Percentiles rank a stretch among this genome's conserved stretches.
Evolutionary conservation across 2,797 vertebrate species (phyloP).

Genomic region (Mormyrops attenuatus): DNA sequence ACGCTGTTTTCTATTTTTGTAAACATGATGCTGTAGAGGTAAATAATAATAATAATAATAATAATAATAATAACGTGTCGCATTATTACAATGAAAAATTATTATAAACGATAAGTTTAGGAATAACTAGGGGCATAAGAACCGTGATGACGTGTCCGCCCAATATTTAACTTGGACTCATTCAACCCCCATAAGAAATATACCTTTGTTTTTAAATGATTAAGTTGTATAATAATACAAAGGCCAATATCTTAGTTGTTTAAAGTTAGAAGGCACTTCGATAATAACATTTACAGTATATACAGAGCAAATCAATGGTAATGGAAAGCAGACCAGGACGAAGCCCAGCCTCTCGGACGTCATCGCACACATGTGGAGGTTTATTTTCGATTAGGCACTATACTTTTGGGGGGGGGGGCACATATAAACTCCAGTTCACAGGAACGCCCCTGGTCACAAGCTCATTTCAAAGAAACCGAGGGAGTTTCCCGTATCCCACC

Average conservation of each 20-base stretch:
- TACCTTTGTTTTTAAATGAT: neutral
- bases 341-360: constrained; percentile 20
- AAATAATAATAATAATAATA: neutral
- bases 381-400: constrained; percentile 24
- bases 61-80: neutral
- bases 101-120: neutral
- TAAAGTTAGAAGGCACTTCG: neutral
- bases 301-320: neutral
- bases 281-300: neutral
- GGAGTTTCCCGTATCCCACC: neutral
- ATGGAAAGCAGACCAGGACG: neutral
- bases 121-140: neutral
- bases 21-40: neutral
- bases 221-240: neutral
- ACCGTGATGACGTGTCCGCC: neutral
- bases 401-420: neutral
- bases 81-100: neutral
- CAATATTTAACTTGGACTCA: neutral
- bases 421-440: constrained; percentile 12
- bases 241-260: neutral
- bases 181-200: neutral
- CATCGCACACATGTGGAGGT: constrained; percentile 22
- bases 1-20: neutral
- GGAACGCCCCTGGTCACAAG: constrained; percentile 20
- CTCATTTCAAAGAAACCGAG: constrained; percentile 8